Evolutionary conservation across 2,888 invertebrate genomes (phyloP), one percentile per base, ranked within the genome.

Genomic region (Automeris io): DNA sequence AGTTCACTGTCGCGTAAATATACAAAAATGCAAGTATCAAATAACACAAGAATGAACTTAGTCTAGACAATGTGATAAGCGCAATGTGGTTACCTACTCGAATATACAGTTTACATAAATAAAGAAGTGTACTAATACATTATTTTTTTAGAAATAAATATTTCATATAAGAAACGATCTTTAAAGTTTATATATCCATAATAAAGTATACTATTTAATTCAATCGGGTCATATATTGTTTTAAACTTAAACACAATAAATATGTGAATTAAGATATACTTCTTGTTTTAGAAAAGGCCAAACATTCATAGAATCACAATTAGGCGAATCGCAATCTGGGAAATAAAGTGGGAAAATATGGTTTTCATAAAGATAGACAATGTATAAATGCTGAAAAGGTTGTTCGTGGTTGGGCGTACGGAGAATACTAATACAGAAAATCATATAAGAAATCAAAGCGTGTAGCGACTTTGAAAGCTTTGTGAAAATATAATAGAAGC

Each of bases 221-320:
- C n/a, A n/a, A n/a, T n/a, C n/a, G n/a, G n/a, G n/a, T n/a, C n/a
- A n/a, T n/a, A n/a, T n/a, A n/a, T n/a, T n/a, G n/a, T 35, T 40
- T 24, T 35, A 24, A 24, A 40, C 9, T 24, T 32, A 24, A 24
- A 35, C 32, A 40, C 37, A 31, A 22, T n/a, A 23, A 32, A 32
- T 24, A 12, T 23, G 16, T 18, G 11, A 35, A 35, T 34, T 8
- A 23, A 13, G 16, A 19, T 19, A 12, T 24, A n/a, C 11, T 25
- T 25, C 18, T 24, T 23, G 16, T 32, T 35, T 35, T 35, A 12
- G 24, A 32, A 31, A 34, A 19, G 29, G 22, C 12, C 22, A 32
- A 24, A 23, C 35, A 19, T 18, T 19, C 31, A 32, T 19, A 24
- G 39, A 35, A 40, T 40, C 32, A 35, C 39, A 40, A 35, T 40